Evolutionary conservation across 2,113 vertebrate species (phyloP).

Genomic region (Pterocles orientalis): DNA sequence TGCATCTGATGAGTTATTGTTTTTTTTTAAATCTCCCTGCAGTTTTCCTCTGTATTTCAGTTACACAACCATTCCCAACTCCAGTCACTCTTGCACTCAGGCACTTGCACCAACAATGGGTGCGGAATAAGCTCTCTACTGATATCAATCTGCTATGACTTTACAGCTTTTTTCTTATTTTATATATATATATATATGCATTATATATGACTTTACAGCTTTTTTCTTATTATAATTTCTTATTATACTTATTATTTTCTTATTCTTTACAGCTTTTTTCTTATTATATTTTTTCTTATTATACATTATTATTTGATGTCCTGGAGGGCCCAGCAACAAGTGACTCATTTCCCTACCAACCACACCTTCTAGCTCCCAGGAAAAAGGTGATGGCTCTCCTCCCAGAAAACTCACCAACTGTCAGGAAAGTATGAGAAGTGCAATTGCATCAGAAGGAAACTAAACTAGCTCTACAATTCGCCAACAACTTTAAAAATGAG

Average conservation of each 20-base stretch:
- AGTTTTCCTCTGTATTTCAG: neutral
- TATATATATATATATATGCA: too few relatives aligned
- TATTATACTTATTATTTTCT: too few relatives aligned
- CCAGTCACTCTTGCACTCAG: neutral
- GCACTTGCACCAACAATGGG: neutral
- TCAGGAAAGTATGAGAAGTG: neutral
- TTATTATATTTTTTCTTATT: too few relatives aligned
- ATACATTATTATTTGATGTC: neutral
- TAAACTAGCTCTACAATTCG: neutral
- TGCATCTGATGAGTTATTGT: neutral
- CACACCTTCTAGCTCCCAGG: neutral
- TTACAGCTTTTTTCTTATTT: neutral
- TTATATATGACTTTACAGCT: too few relatives aligned
- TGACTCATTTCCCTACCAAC: neutral
- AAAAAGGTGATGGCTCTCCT: neutral
- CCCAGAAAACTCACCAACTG: neutral
- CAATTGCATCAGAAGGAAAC: neutral
- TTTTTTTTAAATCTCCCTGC: neutral
- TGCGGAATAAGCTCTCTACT: neutral
- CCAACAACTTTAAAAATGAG: neutral
- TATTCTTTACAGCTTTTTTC: neutral
- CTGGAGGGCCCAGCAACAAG: neutral
- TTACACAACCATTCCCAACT: neutral
- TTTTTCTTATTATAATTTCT: too few relatives aligned
- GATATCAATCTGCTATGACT: neutral